Conservation (phyloP, 2,888 invertebrate species). For the Oxystoma pomonae region DNA sequence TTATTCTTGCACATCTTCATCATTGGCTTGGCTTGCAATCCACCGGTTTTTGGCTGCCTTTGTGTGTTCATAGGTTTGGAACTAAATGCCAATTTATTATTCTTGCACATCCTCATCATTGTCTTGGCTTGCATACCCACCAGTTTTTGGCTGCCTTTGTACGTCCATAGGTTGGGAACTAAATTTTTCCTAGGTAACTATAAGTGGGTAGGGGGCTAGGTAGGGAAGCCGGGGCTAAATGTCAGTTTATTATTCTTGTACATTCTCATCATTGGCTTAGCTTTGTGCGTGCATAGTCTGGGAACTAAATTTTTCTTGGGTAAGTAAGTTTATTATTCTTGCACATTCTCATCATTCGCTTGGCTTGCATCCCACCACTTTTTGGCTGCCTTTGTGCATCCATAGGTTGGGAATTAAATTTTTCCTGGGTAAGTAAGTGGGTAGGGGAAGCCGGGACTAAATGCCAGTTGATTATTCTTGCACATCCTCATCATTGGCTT, state of each 20-base stretch:
- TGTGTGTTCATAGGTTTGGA: slow-evolving; percentile 40
- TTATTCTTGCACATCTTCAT: no score
- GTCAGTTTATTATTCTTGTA: no score
- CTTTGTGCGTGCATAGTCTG: no score
- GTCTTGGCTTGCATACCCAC: slow-evolving; percentile 78
- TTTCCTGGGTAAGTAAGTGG: slow-evolving; percentile 63
- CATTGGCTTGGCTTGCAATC: no score
- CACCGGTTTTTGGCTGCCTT: no score
- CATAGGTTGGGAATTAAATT: slow-evolving; percentile 78
- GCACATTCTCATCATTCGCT: slow-evolving; percentile 74
- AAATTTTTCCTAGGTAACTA: no score
- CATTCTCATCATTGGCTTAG: no score
- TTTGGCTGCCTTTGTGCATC: slow-evolving; percentile 74
- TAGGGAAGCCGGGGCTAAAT: no score
- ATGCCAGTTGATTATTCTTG: no score
- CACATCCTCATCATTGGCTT: no score
- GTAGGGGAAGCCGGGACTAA: neutral
- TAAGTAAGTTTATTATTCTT: slow-evolving; percentile 58
- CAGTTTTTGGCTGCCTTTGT: slow-evolving; percentile 72
- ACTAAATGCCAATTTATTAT: slow-evolving; percentile 63
- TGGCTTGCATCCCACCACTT: slow-evolving; percentile 78
- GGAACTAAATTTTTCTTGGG: no score
- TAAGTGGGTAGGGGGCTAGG: no score
- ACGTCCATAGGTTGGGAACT: slow-evolving; percentile 74
- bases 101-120: slow-evolving; percentile 72